Evolutionary conservation across 2,888 invertebrate species (phyloP).

Genomic region (Camptogramma bilineatum): DNA sequence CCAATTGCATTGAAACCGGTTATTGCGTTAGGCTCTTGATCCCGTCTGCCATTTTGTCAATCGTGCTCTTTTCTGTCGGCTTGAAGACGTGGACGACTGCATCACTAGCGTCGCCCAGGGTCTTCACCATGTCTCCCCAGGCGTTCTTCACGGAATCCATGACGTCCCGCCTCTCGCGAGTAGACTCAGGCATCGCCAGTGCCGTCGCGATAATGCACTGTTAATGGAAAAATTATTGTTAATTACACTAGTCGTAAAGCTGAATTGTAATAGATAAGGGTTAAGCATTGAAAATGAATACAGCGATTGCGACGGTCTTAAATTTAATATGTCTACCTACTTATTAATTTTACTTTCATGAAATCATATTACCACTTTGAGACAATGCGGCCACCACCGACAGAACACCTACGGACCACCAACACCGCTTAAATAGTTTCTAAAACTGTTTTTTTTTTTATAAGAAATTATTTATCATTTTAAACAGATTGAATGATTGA

Average conservation of each 20-base stretch:
- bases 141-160: conserved; percentile 75
- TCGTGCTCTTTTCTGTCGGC: conserved; percentile 71
- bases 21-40: conserved; percentile 62
- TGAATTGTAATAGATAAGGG: neutral
- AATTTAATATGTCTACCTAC: neutral
- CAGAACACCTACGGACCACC: too few species aligned
- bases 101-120: conserved; percentile 70
- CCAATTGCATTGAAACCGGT: conserved; percentile 41
- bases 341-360: too few species aligned
- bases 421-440: too few species aligned
- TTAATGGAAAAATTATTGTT: conserved; percentile 26
- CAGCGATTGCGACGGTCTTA: neutral
- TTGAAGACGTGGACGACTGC: conserved; percentile 75
- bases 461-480: too few species aligned
- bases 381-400: too few species aligned
- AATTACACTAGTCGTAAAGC: conserved; percentile 13
- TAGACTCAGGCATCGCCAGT: conserved; percentile 56
- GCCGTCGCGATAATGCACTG: conserved; percentile 56
- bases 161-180: conserved; percentile 66
- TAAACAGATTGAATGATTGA: too few species aligned
- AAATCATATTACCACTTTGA: too few species aligned
- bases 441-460: too few species aligned
- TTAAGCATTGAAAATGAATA: neutral
- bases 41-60: conserved; percentile 69
- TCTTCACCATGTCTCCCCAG: conserved; percentile 69